These are phyloP conservation scores for Parazoanthus swiftii DNA, from an alignment of 92 coral and sea anemone genomes.

Conservation along the genomic window DNA sequence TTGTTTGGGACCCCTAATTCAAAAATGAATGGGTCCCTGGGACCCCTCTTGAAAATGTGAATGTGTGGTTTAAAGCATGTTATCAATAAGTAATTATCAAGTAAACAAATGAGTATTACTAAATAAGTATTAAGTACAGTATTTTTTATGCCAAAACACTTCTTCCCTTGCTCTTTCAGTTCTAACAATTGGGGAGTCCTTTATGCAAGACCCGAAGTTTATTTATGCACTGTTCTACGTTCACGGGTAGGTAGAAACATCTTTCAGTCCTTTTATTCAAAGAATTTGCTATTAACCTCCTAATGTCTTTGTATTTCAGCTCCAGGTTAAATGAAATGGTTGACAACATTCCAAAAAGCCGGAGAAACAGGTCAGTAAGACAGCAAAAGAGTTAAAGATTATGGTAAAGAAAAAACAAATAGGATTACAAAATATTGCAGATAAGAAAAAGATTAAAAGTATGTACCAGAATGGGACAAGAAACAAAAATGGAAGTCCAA, in stretches of 20 bases:
- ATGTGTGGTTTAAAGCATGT: too few relatives aligned
- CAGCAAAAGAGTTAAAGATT: neutral
- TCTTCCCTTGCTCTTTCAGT: constrained; percentile 57
- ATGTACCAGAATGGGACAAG: neutral
- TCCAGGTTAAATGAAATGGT: constrained; percentile 89
- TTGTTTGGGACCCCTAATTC: too few relatives aligned
- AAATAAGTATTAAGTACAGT: too few relatives aligned
- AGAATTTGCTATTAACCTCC: neutral
- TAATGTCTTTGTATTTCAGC: constrained; percentile 41
- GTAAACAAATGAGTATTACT: too few relatives aligned
- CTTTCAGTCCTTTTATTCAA: neutral
- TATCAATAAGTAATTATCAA: too few relatives aligned
- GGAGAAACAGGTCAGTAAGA: constrained; percentile 84
- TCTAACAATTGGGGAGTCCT: constrained; percentile 71
- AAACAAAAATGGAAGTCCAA: neutral
- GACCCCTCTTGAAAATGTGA: too few relatives aligned
- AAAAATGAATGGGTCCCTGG: too few relatives aligned
- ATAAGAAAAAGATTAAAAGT: too few relatives aligned
- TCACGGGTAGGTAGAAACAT: constrained; percentile 81
- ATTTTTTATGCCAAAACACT: neutral
- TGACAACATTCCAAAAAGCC: constrained; percentile 87
- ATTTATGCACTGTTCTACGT: constrained; percentile 86
- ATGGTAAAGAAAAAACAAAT: too few relatives aligned
- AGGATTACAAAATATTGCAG: neutral
- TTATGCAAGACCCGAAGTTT: constrained; percentile 85